Percentiles rank a stretch among this genome's conserved stretches.
These are phyloP conservation scores for Synergus laeviventris DNA, from an alignment of 2,888 invertebrate species.

Conservation along the genomic window DNA sequence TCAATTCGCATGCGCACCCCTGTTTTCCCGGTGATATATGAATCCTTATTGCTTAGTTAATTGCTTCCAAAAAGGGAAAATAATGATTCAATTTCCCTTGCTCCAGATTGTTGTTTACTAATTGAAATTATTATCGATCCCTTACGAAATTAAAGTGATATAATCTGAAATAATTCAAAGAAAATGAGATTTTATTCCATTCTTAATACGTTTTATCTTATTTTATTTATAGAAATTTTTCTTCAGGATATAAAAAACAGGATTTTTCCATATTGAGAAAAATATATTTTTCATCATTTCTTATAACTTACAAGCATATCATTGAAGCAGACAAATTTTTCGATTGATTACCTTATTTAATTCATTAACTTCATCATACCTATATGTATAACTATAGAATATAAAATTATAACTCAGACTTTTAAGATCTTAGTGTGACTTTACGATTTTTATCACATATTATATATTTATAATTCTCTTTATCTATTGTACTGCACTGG, in stretches of 20 bases:
- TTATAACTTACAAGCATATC: background rate
- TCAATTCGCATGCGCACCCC: slow-evolving; percentile 54
- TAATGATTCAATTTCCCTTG: background rate
- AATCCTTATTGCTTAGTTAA: background rate
- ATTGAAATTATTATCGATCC: background rate
- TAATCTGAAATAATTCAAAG: background rate
- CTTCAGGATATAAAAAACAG: no score
- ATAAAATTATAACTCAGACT: slow-evolving; percentile 21
- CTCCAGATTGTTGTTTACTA: background rate
- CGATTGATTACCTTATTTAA: background rate
- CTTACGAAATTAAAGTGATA: background rate
- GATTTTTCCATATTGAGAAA: background rate
- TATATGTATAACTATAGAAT: background rate
- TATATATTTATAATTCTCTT: slow-evolving; percentile 29
- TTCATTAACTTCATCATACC: background rate
- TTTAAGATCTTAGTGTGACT: background rate
- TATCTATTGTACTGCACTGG: slow-evolving; percentile 1
- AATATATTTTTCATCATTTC: background rate
- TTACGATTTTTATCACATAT: background rate
- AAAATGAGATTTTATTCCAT: no score
- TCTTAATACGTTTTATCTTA: no score
- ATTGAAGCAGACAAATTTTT: background rate
- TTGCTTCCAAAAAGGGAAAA: slow-evolving; percentile 2
- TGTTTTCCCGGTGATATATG: slow-evolving; percentile 37
- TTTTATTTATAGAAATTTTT: no score